phyloP scores from a whole-genome alignment of 2,888 invertebrate genomes.

The Eupithecia subumbrata region DNA sequence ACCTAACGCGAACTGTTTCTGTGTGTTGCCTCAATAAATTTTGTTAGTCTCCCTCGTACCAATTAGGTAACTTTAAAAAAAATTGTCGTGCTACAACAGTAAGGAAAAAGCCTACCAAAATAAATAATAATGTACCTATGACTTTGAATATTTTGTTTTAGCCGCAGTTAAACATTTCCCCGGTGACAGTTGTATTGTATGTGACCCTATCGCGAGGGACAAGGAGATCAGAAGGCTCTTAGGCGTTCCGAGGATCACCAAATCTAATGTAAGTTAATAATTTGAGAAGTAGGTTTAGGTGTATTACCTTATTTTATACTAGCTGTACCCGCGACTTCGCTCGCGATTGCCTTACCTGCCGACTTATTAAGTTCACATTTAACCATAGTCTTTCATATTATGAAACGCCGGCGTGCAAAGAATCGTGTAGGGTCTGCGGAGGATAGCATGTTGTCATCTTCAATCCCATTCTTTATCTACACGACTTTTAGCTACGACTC shows the following conservation, averaged over 20 bases:
- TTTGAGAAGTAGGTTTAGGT: not conserved
- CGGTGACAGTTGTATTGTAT: constrained; percentile 66
- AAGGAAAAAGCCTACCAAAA: not conserved
- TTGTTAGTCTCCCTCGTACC: not conserved
- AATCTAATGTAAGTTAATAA: not conserved
- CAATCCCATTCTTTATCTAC: no score
- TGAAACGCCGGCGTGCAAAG: no score
- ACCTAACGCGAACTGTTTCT: not conserved
- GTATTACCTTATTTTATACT: no score
- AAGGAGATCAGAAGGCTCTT: constrained; percentile 70
- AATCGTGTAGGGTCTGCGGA: no score
- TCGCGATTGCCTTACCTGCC: no score
- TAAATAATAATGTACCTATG: not conserved
- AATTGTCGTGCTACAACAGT: no score
- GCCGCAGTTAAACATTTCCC: constrained; percentile 65
- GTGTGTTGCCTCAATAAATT: not conserved
- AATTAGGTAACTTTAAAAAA: not conserved
- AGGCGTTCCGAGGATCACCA: constrained; percentile 47
- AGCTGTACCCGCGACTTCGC: no score
- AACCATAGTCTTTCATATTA: no score
- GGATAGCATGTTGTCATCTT: no score
- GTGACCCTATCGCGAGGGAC: constrained; percentile 67
- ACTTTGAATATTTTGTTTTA: constrained; percentile 41
- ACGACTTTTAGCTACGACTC: no score
- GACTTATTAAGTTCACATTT: no score